A percentile compares a stretch with the other conserved stretches of the same genome.
Conservation (phyloP, 2,888 invertebrate species). For the Abrostola tripartita region DNA sequence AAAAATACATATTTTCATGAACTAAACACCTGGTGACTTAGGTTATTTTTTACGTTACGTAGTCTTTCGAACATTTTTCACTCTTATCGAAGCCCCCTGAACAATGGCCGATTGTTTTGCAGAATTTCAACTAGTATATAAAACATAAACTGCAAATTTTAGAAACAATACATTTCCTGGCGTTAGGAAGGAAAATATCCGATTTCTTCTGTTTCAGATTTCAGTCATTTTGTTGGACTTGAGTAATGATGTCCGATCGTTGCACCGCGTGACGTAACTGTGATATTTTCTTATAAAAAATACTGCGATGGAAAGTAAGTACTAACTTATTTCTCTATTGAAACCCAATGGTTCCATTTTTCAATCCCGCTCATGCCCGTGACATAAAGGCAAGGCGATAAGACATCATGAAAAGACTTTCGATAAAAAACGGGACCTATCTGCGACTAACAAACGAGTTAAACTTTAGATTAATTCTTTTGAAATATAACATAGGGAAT, state of each 20-base stretch:
- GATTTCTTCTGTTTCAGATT: slow-evolving; percentile 56
- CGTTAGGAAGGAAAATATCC: slow-evolving; percentile 56
- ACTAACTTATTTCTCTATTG: slow-evolving; percentile 7
- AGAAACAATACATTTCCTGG: slow-evolving; percentile 63
- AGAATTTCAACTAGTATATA: slow-evolving; percentile 72
- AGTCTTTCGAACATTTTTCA: slow-evolving; percentile 36
- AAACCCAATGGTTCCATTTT: not conserved
- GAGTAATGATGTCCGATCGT: slow-evolving; percentile 47
- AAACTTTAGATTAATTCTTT: slow-evolving; percentile 52
- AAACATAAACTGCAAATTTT: slow-evolving; percentile 64
- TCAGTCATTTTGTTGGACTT: slow-evolving; percentile 46
- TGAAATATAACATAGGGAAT: slow-evolving; percentile 40
- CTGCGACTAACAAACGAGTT: slow-evolving; percentile 18
- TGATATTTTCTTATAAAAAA: slow-evolving; percentile 23
- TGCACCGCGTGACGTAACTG: slow-evolving; percentile 36
- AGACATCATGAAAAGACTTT: not conserved
- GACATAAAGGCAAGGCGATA: slow-evolving; percentile 1
- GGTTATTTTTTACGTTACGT: slow-evolving; percentile 48
- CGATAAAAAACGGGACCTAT: slow-evolving; percentile 1
- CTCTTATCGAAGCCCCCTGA: slow-evolving; percentile 69
- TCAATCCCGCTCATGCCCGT: not conserved
- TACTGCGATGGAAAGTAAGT: slow-evolving; percentile 55
- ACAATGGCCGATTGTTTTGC: slow-evolving; percentile 82
- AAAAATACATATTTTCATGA: slow-evolving; percentile 13
- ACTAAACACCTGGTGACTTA: slow-evolving; percentile 38